phyloP scores from a whole-genome alignment of 1,140 invertebrate genomes.

The Bombus impatiens region DNA sequence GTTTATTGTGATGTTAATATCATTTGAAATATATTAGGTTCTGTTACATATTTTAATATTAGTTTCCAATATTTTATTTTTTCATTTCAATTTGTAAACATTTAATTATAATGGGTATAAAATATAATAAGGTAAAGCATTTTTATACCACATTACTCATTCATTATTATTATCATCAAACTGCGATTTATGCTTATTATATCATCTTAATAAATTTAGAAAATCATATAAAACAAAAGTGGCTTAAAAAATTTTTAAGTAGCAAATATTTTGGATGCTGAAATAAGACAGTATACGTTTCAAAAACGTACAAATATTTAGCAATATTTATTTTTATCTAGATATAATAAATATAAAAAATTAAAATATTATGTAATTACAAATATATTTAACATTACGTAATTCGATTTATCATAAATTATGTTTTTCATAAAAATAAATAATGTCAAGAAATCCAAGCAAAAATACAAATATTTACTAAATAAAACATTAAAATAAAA shows the following conservation, averaged over 20 bases:
- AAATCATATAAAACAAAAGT: not conserved
- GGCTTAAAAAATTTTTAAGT: not conserved
- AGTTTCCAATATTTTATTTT: slow-evolving; percentile 12
- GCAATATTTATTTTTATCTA: slow-evolving; percentile 29
- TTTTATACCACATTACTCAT: slow-evolving; percentile 2
- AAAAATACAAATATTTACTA: not conserved
- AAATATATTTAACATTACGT: not conserved
- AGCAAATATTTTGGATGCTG: no score
- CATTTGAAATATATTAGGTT: slow-evolving; percentile 23
- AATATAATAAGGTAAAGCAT: slow-evolving; percentile 14
- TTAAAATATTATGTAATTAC: not conserved
- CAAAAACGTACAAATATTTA: not conserved
- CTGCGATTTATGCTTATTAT: not conserved
- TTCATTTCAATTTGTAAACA: slow-evolving; percentile 25
- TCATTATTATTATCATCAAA: not conserved
- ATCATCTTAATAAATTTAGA: slow-evolving; percentile 14
- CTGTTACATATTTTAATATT: not conserved
- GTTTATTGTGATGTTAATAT: slow-evolving; percentile 22
- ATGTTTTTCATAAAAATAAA: slow-evolving; percentile 1
- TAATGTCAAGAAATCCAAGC: not conserved
- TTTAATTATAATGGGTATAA: not conserved
- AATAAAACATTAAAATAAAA: not conserved
- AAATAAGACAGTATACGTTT: not conserved
- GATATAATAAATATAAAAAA: not conserved
- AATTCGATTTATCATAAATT: not conserved